Conservation (phyloP, 1,140 invertebrate species). For the Holotrichia oblita region DNA sequence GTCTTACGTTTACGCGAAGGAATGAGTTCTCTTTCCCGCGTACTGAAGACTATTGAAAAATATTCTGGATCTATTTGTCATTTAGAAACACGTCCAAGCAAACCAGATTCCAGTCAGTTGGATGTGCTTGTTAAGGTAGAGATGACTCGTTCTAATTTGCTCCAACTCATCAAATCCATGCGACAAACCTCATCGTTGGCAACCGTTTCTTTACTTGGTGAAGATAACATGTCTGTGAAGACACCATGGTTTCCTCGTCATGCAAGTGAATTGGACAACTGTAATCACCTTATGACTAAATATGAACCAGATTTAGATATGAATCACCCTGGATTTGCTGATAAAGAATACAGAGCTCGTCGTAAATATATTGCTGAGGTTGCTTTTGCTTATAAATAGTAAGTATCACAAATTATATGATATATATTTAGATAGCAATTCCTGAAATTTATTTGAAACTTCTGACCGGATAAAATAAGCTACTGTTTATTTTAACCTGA, state of each 20-base stretch:
- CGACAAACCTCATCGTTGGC: slow-evolving; percentile 82
- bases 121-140: slow-evolving; percentile 88
- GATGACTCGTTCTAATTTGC: slow-evolving; percentile 81
- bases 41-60: slow-evolving; percentile 92
- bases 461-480: no score
- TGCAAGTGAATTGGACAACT: slow-evolving; percentile 95
- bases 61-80: slow-evolving; percentile 87
- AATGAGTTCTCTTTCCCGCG: slow-evolving; percentile 83
- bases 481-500: no score
- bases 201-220: slow-evolving; percentile 80
- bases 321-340: slow-evolving; percentile 99
- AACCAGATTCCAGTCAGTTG: slow-evolving; percentile 75
- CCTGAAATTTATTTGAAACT: no score
- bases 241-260: slow-evolving; percentile 97
- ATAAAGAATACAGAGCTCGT: slow-evolving; percentile 91
- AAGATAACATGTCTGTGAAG: slow-evolving; percentile 86
- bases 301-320: slow-evolving; percentile 99
- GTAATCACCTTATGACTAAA: slow-evolving; percentile 98
- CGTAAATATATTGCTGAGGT: slow-evolving; percentile 98
- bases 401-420: slow-evolving; percentile 58
- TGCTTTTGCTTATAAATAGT: slow-evolving; percentile 96
- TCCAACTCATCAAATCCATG: slow-evolving; percentile 82
- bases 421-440: slow-evolving; percentile 20
- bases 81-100: slow-evolving; percentile 87
- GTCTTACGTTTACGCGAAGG: slow-evolving; percentile 87